Evolutionary conservation across 2,113 vertebrate species (phyloP).

Genomic region (Menura novaehollandiae): DNA sequence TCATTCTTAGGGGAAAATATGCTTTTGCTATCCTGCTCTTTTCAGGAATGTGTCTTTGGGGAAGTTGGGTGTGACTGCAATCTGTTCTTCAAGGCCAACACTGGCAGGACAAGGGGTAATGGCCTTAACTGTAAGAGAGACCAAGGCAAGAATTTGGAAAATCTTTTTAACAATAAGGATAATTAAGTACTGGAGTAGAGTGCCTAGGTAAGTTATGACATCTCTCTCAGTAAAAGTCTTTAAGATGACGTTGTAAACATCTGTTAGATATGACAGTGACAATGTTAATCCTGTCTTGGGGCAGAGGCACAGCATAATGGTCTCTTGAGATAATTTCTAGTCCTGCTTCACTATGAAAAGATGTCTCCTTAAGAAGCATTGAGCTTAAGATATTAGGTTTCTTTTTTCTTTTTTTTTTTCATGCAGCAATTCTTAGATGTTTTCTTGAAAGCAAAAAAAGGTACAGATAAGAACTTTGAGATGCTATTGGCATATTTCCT

Average conservation of each 20-base stretch:
- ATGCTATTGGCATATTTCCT: not conserved
- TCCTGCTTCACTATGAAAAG: not conserved
- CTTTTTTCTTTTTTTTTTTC: not conserved
- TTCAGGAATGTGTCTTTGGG: not conserved
- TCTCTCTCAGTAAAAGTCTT: not conserved
- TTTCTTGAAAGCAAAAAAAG: not conserved
- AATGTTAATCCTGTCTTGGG: not conserved
- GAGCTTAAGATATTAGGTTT: not conserved
- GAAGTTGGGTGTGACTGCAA: not conserved
- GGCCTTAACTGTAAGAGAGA: not conserved
- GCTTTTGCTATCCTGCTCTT: not conserved
- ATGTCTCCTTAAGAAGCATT: not conserved
- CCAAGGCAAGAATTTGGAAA: not conserved
- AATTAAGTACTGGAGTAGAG: not conserved
- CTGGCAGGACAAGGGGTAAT: not conserved
- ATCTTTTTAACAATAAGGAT: not conserved
- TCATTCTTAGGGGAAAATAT: not conserved
- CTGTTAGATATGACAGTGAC: not conserved
- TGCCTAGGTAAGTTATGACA: not conserved
- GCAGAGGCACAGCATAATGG: not conserved
- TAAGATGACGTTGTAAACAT: not conserved
- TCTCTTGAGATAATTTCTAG: not conserved
- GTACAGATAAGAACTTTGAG: not conserved
- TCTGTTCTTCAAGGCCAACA: not conserved
- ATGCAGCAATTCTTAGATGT: not conserved